Percentiles rank a stretch among this genome's conserved stretches.
Evolutionary conservation across 1,140 invertebrate species (phyloP).

Genomic region (Neodiprion virginianus): DNA sequence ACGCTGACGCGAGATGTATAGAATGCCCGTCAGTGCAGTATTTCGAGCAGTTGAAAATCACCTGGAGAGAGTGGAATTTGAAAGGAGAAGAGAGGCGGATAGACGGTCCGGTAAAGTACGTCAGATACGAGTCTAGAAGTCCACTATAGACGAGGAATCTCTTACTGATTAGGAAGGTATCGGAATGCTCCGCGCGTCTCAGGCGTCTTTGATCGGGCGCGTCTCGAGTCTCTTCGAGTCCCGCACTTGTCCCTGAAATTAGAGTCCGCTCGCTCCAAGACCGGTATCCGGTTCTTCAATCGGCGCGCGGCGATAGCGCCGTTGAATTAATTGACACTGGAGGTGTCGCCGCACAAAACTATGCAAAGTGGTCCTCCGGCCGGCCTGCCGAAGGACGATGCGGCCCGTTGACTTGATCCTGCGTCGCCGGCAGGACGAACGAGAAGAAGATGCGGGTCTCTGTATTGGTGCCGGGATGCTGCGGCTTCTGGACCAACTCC

Average conservation of each 20-base stretch:
- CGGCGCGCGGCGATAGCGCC: neutral
- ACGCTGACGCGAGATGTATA: no score
- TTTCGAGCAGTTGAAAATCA: neutral
- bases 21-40: no score
- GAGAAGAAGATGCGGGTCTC: neutral
- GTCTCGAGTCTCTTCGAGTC: neutral
- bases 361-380: neutral
- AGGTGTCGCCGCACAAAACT: slow-evolving; percentile 6
- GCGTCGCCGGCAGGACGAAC: neutral
- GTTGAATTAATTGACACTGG: slow-evolving; percentile 5
- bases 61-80: neutral
- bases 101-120: no score
- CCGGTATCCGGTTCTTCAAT: neutral
- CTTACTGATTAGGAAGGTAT: neutral
- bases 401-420: neutral
- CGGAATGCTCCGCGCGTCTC: neutral
- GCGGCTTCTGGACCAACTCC: no score
- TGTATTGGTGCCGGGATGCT: neutral
- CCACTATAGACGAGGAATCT: neutral
- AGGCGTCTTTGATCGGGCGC: neutral
- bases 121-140: neutral
- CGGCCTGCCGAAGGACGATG: neutral
- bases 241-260: slow-evolving; percentile 4
- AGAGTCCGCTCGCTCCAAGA: neutral
- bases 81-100: neutral